These are phyloP conservation scores for Trachymyrmex septentrionalis DNA, from an alignment of 1,140 invertebrate genomes.

Conservation along the genomic window DNA sequence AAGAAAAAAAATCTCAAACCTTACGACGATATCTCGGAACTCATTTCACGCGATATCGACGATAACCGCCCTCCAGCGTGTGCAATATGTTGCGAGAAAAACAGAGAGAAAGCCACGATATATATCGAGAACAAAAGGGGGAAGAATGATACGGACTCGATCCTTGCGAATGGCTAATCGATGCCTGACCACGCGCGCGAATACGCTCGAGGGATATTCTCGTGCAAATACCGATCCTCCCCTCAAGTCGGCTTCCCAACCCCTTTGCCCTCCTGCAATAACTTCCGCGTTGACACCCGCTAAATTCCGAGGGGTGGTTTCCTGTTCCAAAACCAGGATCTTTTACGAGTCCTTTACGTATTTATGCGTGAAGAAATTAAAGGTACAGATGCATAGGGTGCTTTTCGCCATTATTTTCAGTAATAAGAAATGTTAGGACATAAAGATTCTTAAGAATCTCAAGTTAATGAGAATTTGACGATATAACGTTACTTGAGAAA, in stretches of 20 bases:
- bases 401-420: neutral
- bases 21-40: slow-evolving; percentile 47
- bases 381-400: neutral
- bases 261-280: slow-evolving; percentile 59
- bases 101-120: slow-evolving; percentile 28
- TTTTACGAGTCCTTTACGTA: slow-evolving; percentile 28
- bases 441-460: neutral
- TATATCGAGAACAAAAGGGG: slow-evolving; percentile 41
- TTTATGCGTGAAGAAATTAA: slow-evolving; percentile 32
- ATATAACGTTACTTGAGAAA: neutral
- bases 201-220: slow-evolving; percentile 64
- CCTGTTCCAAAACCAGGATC: slow-evolving; percentile 41
- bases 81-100: slow-evolving; percentile 67
- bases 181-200: slow-evolving; percentile 69
- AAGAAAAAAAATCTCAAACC: slow-evolving; percentile 9
- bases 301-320: slow-evolving; percentile 57
- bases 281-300: slow-evolving; percentile 69
- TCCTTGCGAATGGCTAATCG: slow-evolving; percentile 75
- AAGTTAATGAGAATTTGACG: neutral
- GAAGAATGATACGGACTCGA: slow-evolving; percentile 67
- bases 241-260: slow-evolving; percentile 57
- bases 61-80: slow-evolving; percentile 58
- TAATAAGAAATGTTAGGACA: neutral
- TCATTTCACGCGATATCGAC: slow-evolving; percentile 60
- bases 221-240: slow-evolving; percentile 57